These are phyloP conservation scores for Paedocypris micromegethes DNA, from an alignment of 2,797 vertebrate genomes.

Conservation along the genomic window DNA sequence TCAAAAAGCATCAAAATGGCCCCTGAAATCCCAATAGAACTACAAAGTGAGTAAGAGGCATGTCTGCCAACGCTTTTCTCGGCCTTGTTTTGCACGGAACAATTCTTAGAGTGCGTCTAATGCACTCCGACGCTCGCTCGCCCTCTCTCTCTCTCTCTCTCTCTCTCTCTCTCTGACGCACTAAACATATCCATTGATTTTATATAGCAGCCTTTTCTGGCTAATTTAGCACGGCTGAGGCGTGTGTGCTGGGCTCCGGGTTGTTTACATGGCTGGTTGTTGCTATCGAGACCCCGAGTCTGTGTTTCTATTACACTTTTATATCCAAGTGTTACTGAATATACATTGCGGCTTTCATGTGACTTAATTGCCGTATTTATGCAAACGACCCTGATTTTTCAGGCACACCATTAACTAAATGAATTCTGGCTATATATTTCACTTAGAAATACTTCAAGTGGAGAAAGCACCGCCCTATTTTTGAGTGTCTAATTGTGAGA, in stretches of 20 bases:
- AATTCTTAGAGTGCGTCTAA: slow-evolving; percentile 16
- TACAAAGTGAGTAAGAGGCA: slow-evolving; percentile 35
- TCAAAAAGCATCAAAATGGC: slow-evolving; percentile 34
- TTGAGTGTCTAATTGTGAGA: no score
- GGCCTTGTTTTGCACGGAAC: slow-evolving; percentile 25
- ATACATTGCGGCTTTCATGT: no score
- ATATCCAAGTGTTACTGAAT: no score
- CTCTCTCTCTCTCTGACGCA: neutral
- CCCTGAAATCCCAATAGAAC: slow-evolving; percentile 21
- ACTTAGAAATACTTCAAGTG: no score
- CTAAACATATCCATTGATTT: slow-evolving; percentile 32
- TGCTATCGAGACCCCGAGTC: no score
- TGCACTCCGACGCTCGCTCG: slow-evolving; percentile 22
- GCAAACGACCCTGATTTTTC: no score
- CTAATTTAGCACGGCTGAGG: slow-evolving; percentile 11
- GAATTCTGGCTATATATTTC: no score
- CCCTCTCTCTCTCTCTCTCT: neutral
- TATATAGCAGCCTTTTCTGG: slow-evolving; percentile 13
- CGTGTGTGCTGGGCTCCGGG: slow-evolving; percentile 1
- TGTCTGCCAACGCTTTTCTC: neutral
- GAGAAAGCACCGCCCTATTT: no score
- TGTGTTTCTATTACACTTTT: no score
- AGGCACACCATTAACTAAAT: no score
- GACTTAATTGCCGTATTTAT: no score
- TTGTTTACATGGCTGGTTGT: neutral